Evolutionary conservation across 1,140 invertebrate species (phyloP).

Genomic region (Hyles euphorbiae): DNA sequence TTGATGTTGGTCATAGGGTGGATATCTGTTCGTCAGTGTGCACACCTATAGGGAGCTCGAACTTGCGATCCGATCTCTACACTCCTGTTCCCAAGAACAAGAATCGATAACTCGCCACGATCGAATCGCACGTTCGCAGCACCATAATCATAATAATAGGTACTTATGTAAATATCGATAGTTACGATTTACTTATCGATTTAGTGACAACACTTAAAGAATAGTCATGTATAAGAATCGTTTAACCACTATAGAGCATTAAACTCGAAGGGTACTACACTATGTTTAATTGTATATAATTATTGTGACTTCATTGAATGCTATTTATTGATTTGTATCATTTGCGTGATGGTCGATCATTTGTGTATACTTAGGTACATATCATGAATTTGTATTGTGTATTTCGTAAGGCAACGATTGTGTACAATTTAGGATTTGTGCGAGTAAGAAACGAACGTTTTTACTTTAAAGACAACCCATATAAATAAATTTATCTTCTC

Average conservation of each 20-base stretch:
- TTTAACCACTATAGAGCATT: slow-evolving; percentile 58
- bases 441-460: slow-evolving; percentile 7
- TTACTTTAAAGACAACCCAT: not conserved
- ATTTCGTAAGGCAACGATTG: slow-evolving; percentile 47
- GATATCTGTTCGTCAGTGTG: slow-evolving; percentile 20
- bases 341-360: slow-evolving; percentile 58
- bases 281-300: slow-evolving; percentile 60
- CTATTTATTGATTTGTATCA: slow-evolving; percentile 71
- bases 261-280: slow-evolving; percentile 71
- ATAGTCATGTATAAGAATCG: slow-evolving; percentile 61
- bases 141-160: slow-evolving; percentile 42
- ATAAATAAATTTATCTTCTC: not conserved
- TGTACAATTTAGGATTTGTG: slow-evolving; percentile 7
- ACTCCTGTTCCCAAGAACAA: slow-evolving; percentile 3
- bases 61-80: slow-evolving; percentile 10
- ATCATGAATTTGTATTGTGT: slow-evolving; percentile 59
- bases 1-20: slow-evolving; percentile 3
- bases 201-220: slow-evolving; percentile 55
- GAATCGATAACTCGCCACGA: not conserved
- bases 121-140: slow-evolving; percentile 23
- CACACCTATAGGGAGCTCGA: slow-evolving; percentile 6
- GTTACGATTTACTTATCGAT: slow-evolving; percentile 55
- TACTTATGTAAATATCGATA: slow-evolving; percentile 68
- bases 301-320: slow-evolving; percentile 61
- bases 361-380: slow-evolving; percentile 73